Evolutionary conservation across 2,797 vertebrate species (phyloP).

Genomic region (Gambusia yucatana): DNA sequence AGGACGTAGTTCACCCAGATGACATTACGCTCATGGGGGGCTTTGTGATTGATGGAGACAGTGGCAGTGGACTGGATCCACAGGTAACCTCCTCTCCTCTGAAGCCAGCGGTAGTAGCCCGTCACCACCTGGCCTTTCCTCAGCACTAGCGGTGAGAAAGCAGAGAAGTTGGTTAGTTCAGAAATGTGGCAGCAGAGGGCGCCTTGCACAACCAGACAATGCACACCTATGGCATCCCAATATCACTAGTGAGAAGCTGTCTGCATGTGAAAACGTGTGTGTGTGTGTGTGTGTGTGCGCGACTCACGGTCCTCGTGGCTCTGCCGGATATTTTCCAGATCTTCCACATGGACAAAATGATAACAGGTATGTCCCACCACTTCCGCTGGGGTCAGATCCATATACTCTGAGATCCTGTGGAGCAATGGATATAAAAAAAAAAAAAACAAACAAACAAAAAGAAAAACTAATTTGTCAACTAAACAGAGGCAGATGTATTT

Average conservation of each 20-base stretch:
- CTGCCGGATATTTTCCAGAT: constrained; percentile 86
- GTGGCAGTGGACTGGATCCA: constrained; percentile 94
- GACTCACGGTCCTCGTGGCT: constrained; percentile 90
- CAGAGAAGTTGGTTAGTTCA: constrained; percentile 28
- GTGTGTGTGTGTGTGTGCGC: constrained; percentile 1
- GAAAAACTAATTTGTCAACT: constrained; percentile 30
- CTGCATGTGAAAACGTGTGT: constrained; percentile 6
- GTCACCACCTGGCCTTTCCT: constrained; percentile 93
- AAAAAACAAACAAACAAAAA: neutral
- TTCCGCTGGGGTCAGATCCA: constrained; percentile 90
- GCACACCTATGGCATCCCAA: constrained; percentile 14
- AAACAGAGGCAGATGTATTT: constrained; percentile 38
- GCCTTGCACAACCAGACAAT: constrained; percentile 42
- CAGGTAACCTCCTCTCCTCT: constrained; percentile 88
- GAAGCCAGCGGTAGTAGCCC: constrained; percentile 90
- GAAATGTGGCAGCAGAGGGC: constrained; percentile 70
- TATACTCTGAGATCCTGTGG: constrained; percentile 90
- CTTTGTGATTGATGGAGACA: constrained; percentile 90
- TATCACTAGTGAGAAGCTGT: constrained; percentile 4
- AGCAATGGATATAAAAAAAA: constrained; percentile 8
- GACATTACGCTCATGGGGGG: constrained; percentile 89
- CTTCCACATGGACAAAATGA: constrained; percentile 88
- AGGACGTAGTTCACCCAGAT: constrained; percentile 93
- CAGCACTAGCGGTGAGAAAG: constrained; percentile 77
- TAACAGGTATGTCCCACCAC: constrained; percentile 92